Base-by-base conservation (phyloP, 1,140 invertebrate species). In the Chrysoperla carnea region DNA sequence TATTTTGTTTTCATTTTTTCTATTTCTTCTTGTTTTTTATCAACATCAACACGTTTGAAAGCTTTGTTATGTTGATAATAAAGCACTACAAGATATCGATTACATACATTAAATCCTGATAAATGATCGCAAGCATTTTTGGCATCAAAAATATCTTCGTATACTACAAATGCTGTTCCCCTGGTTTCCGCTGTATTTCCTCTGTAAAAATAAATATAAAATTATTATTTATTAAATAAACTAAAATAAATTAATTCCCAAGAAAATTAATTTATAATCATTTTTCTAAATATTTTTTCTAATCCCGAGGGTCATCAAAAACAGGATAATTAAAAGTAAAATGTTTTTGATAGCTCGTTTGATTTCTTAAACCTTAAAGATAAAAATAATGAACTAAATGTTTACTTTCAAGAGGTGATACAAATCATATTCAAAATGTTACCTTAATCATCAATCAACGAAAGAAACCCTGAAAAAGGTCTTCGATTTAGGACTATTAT, bases 91-190 rank as follows among this genome's bases (percentile, higher is more conserved):
- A 99, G 68, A 62, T 99, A 99, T 52, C 95, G 70, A 61, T 99
- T 99, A 61, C 93, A 98, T 12, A 99, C 95, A 63, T 99, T 99
- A 60, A 99, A 99, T 23, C 95, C 95, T 45, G 89, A 95, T 35
- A 99, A 68, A 67, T 99, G 94, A 66, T 99, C 95, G 67, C 95
- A 99, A 8, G 95, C 95, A 73, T 98, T 99, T 66, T 97, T 99
- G 0, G 94, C 95, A 76, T 99, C 96, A 72, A 97, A 99, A 53
- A 98, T 99, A 60, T 99, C 96, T 70, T 98, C 95, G 66, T 97
- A 99, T 1, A 98, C 91, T 39, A 99, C 92, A 76, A 98, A 99
- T 13, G 95, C 95, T 41, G 94, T 98, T 36, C 95, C 95, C 67
- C 89, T 79, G 0, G 93, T 96, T 67, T 98, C 94, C 15, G 91